These are phyloP conservation scores for Pterostichus niger DNA, from an alignment of 2,888 invertebrate genomes.

Conservation along the genomic window DNA sequence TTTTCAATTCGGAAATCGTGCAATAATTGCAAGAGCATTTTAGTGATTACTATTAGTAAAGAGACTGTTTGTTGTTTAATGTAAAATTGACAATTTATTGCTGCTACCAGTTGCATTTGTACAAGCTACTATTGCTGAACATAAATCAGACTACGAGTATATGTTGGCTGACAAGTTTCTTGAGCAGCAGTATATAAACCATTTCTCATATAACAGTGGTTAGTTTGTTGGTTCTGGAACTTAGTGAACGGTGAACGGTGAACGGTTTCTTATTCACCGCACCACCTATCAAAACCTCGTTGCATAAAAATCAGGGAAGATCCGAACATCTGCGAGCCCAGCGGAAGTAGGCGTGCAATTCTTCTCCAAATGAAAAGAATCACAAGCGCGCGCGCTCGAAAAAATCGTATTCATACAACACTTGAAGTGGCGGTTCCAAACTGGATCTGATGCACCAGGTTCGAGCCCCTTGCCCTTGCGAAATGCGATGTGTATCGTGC, in stretches of 20 bases:
- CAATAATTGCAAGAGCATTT: too few relatives aligned
- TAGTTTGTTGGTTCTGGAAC: background rate
- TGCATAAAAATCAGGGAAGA: constrained; percentile 65
- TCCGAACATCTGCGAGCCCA: constrained; percentile 59
- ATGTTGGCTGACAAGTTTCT: too few relatives aligned
- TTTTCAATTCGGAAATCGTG: too few relatives aligned
- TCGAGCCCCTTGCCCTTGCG: constrained; percentile 9
- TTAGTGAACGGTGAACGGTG: background rate
- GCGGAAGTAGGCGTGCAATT: constrained; percentile 66
- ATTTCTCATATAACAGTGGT: constrained; percentile 20
- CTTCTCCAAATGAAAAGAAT: constrained; percentile 62
- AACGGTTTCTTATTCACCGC: constrained; percentile 47
- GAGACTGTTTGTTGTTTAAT: too few relatives aligned
- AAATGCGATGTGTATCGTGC: constrained; percentile 10
- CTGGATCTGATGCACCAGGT: constrained; percentile 2
- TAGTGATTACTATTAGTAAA: too few relatives aligned
- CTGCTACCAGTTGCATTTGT: background rate
- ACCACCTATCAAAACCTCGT: constrained; percentile 45
- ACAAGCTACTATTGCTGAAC: background rate
- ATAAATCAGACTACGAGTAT: too few relatives aligned
- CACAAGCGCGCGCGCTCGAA: constrained; percentile 22
- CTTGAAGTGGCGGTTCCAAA: constrained; percentile 38
- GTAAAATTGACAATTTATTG: too few relatives aligned
- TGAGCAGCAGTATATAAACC: background rate
- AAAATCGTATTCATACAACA: constrained; percentile 48